Conservation (phyloP, 2,797 vertebrate genomes). For the Syngnathus acus region DNA sequence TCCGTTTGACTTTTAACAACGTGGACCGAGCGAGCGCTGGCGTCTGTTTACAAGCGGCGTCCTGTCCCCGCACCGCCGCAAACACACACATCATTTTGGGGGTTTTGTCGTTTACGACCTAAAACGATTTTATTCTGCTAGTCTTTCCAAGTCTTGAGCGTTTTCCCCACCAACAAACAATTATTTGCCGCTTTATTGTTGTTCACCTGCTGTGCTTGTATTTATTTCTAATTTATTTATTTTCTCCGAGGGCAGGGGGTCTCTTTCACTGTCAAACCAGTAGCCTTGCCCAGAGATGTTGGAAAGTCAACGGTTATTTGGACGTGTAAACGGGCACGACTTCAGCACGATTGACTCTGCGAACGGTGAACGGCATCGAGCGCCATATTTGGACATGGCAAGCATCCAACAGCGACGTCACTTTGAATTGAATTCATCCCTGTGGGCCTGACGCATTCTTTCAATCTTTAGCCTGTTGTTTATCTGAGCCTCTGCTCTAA, state of each 20-base stretch:
- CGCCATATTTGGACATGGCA: neutral
- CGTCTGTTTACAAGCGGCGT: neutral
- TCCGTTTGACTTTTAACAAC: constrained; percentile 5
- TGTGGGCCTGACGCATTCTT: neutral
- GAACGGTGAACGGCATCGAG: neutral
- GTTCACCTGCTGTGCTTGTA: neutral
- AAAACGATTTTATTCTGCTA: neutral
- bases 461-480: neutral
- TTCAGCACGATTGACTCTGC: neutral
- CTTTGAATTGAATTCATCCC: neutral
- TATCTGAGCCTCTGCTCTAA: neutral
- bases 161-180: neutral
- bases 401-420: neutral
- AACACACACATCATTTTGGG: constrained; percentile 22
- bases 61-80: neutral
- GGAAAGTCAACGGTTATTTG: constrained; percentile 43
- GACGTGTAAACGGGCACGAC: neutral
- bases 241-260: too few relatives aligned
- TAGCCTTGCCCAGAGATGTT: constrained; percentile 44
- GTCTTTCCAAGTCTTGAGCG: neutral
- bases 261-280: constrained; percentile 3
- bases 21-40: neutral
- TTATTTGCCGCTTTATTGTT: neutral
- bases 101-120: neutral
- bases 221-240: too few relatives aligned